phyloP scores from a whole-genome alignment of 2,113 vertebrate species.

The Phaetusa simplex region DNA sequence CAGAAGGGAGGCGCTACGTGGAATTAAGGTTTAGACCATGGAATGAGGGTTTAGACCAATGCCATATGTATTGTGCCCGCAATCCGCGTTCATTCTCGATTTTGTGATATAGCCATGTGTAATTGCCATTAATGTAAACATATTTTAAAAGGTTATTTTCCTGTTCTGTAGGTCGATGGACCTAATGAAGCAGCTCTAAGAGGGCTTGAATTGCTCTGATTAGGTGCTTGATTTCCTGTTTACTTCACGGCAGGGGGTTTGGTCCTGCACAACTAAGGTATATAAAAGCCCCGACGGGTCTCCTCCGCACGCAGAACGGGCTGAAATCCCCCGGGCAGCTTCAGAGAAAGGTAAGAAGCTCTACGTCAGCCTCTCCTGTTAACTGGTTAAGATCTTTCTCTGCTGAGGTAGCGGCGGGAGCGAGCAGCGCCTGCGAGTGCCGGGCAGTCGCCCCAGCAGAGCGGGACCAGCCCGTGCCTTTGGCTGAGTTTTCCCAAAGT shows the following conservation, averaged over 20 bases:
- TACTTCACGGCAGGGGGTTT: background rate
- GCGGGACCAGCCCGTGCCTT: background rate
- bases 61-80: background rate
- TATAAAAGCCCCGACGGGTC: background rate
- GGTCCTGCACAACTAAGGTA: background rate
- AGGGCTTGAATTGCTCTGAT: slow-evolving; percentile 39
- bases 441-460: background rate
- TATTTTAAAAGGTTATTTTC: slow-evolving; percentile 41
- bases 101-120: background rate
- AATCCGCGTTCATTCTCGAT: background rate
- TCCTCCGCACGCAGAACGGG: background rate
- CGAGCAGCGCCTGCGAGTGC: rapidly evolving
- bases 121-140: slow-evolving; percentile 67
- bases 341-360: slow-evolving; percentile 19
- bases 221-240: slow-evolving; percentile 48
- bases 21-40: background rate
- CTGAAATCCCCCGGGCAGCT: background rate
- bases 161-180: slow-evolving; percentile 24
- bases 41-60: background rate
- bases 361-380: background rate
- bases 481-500: background rate
- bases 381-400: background rate
- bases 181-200: slow-evolving; percentile 49
- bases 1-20: rapidly evolving
- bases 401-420: background rate